Percentiles rank a stretch among this genome's conserved stretches.
Evolutionary conservation across 1,140 invertebrate species (phyloP).

Genomic region (Nebria ingens): DNA sequence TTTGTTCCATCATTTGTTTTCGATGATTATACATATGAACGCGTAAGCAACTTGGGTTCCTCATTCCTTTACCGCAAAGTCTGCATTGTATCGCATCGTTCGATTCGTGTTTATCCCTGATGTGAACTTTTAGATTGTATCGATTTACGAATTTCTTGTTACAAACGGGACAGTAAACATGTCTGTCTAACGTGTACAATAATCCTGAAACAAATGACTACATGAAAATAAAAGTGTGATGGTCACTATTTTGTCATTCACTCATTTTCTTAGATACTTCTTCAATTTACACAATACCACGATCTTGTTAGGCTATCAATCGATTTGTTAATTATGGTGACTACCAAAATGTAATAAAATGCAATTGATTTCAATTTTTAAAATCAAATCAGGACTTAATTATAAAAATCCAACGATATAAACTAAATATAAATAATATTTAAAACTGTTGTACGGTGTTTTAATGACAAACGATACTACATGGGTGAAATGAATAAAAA

Average conservation of each 20-base stretch:
- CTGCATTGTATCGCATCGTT: conserved; percentile 40
- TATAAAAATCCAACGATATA: too few species aligned
- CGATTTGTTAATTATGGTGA: too few species aligned
- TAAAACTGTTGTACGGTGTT: too few species aligned
- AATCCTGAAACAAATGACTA: background rate
- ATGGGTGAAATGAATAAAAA: too few species aligned
- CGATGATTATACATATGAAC: conserved; percentile 49
- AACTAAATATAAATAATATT: too few species aligned
- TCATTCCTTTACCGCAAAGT: conserved; percentile 45
- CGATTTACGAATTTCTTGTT: conserved; percentile 48
- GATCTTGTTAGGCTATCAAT: too few species aligned
- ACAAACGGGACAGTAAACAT: conserved; percentile 46
- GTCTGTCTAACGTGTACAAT: conserved; percentile 30
- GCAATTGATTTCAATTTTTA: too few species aligned
- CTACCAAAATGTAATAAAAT: too few species aligned
- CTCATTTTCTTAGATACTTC: too few species aligned
- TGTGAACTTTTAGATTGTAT: conserved; percentile 50
- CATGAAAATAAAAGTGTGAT: background rate
- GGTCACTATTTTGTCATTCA: background rate
- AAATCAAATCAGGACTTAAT: too few species aligned
- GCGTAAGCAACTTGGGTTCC: conserved; percentile 44
- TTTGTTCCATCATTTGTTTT: conserved; percentile 32
- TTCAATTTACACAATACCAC: too few species aligned
- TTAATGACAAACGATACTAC: too few species aligned
- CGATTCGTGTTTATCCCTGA: conserved; percentile 45